Base-by-base conservation (phyloP, 2,797 vertebrate species). In the Phylloscopus collybita region DNA sequence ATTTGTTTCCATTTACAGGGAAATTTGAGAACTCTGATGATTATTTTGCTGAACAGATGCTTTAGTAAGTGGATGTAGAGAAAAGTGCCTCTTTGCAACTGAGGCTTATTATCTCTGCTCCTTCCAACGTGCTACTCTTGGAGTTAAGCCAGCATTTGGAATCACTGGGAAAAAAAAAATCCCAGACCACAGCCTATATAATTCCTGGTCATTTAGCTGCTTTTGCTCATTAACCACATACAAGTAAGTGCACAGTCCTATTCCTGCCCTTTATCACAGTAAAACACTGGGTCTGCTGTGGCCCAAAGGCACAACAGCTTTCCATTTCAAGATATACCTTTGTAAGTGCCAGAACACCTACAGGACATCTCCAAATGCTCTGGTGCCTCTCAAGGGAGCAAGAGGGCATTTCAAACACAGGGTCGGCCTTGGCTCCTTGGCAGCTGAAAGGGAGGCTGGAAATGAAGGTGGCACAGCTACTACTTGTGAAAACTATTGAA, bases 101-200 rank as follows among this genome's bases (percentile, higher is more conserved):
- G 94, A 97, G 96, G 97, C 96, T 98, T 97, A 97, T 97, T 98
- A 95, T 96, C 97, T 81, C 89, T 81, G 59, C 82, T 69, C 51
- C 80, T 53, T 65, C 81, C 75, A 93, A 56, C 0, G 18, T 1
- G 1, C 70, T 56, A 30, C 53, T 82, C 56, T 85, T 88, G 64
- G 74, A 96, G 51, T 56, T 76, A 76, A 76, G 71, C 76, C 85
- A 90, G 45, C 26, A 30, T 49, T 40, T 51, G 47, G 72, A 94
- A 91, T 34, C 44, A 29, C 36, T 50, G 11, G 16, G 5, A 13
- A 30, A 38, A 78, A 36, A 36, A 36, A 49, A 49, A 27, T 13
- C 62, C 38, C 20, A 47, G 42, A 65, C 10, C 70, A 30, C 38
- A 83, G n/a, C 51, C 79, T 78, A 7, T n/a, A 34, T 73, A 71